These are phyloP conservation scores for Eulemur coronatus DNA, from an alignment of 2,797 vertebrate species.

Conservation along the genomic window DNA sequence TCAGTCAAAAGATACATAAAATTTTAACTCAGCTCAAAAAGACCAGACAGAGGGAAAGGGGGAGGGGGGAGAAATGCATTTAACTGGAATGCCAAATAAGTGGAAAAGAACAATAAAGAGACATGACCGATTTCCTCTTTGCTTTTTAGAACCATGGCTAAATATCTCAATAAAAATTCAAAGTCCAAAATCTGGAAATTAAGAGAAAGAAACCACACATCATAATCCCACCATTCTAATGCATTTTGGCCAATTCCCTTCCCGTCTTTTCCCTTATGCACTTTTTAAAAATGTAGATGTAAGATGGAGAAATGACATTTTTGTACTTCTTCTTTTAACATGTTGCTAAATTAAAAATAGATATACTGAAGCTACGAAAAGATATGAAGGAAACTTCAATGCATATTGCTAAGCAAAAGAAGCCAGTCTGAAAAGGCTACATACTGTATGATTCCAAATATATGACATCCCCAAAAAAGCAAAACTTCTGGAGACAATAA, in stretches of 20 bases:
- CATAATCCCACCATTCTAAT: neutral
- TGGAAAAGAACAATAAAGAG: neutral
- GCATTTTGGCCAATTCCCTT: neutral
- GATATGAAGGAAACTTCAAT: neutral
- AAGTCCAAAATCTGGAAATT: neutral
- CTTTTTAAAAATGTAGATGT: neutral
- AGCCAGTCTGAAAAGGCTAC: neutral
- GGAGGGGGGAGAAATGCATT: neutral
- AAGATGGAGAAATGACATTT: neutral
- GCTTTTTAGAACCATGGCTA: neutral
- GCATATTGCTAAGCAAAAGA: neutral
- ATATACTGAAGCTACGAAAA: neutral
- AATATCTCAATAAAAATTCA: neutral
- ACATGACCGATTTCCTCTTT: neutral
- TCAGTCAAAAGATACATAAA: neutral
- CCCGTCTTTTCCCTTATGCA: neutral
- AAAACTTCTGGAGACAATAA: neutral
- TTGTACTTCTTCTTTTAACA: neutral
- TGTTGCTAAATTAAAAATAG: conserved; percentile 28
- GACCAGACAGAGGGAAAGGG: neutral
- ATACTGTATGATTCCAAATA: neutral
- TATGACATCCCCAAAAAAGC: neutral
- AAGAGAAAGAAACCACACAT: neutral
- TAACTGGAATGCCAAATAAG: neutral
- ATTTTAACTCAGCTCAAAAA: neutral